phyloP scores from a whole-genome alignment of 1,140 invertebrate genomes.

The Solen grandis region DNA sequence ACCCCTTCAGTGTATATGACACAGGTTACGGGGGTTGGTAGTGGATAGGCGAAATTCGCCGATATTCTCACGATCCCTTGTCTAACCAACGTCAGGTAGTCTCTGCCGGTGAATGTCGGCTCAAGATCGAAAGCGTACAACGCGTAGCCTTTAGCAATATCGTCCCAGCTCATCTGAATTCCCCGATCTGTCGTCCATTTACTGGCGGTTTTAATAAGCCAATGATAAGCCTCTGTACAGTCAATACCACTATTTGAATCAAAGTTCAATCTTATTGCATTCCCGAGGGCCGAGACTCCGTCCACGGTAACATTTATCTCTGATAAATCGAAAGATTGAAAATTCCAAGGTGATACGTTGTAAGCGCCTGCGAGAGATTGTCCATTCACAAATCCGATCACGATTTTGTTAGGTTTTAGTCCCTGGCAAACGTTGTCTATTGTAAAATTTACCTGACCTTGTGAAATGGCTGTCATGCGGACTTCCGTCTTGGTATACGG shows the following conservation, averaged over 20 bases:
- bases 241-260: not conserved
- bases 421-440: too few species aligned
- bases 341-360: not conserved
- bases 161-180: not conserved
- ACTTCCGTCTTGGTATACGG: too few species aligned
- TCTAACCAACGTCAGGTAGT: too few species aligned
- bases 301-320: too few species aligned
- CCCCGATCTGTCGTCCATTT: conserved; percentile 9
- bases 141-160: not conserved
- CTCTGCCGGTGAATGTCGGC: not conserved
- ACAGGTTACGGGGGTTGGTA: too few species aligned
- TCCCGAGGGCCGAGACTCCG: not conserved
- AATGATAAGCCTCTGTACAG: not conserved
- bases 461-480: not conserved
- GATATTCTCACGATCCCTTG: too few species aligned
- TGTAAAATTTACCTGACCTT: too few species aligned
- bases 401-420: too few species aligned
- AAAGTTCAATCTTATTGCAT: not conserved
- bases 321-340: not conserved
- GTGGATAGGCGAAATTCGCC: too few species aligned
- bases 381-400: conserved; percentile 10
- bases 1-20: too few species aligned
- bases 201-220: too few species aligned
- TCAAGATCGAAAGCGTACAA: not conserved
- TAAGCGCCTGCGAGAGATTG: not conserved